A percentile compares a stretch with the other conserved stretches of the same genome.
These are phyloP conservation scores for Hypomecis atomaria DNA, from an alignment of 2,888 invertebrate genomes.

Conservation along the genomic window DNA sequence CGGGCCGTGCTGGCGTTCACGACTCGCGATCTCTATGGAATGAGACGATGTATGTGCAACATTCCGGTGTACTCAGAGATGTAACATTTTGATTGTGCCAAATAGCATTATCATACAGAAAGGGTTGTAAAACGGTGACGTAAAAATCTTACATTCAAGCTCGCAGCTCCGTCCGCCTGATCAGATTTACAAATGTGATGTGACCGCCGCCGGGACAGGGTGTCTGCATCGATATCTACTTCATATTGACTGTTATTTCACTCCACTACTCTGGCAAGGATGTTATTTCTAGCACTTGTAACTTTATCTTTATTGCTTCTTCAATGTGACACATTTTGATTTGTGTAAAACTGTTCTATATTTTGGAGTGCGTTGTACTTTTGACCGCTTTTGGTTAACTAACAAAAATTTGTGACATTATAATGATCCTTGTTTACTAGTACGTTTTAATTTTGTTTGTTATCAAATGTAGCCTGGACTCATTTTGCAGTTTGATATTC, in stretches of 20 bases:
- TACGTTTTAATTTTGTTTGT: too few species aligned
- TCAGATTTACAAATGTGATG: conserved; percentile 28
- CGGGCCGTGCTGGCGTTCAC: conserved; percentile 21
- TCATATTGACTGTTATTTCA: conserved; percentile 8
- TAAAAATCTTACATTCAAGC: conserved; percentile 20
- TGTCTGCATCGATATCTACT: neutral
- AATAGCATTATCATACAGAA: conserved; percentile 40
- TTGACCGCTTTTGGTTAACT: too few species aligned
- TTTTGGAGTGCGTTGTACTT: too few species aligned
- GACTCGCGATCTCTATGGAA: conserved; percentile 8
- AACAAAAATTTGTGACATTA: too few species aligned
- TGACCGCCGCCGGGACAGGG: neutral
- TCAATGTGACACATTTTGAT: too few species aligned
- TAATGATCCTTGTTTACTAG: too few species aligned
- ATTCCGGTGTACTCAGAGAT: conserved; percentile 24
- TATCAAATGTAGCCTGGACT: too few species aligned
- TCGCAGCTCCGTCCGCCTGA: conserved; percentile 8
- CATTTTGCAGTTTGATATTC: too few species aligned
- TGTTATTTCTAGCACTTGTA: too few species aligned
- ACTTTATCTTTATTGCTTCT: too few species aligned
- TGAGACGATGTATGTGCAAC: conserved; percentile 33
- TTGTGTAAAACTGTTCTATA: too few species aligned
- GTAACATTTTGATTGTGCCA: conserved; percentile 40
- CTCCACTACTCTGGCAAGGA: neutral
- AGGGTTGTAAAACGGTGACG: conserved; percentile 31